Evolutionary conservation across 1,140 invertebrate species (phyloP), one percentile per base, ranked within the genome.

Genomic region (Cheumatopsyche charites): DNA sequence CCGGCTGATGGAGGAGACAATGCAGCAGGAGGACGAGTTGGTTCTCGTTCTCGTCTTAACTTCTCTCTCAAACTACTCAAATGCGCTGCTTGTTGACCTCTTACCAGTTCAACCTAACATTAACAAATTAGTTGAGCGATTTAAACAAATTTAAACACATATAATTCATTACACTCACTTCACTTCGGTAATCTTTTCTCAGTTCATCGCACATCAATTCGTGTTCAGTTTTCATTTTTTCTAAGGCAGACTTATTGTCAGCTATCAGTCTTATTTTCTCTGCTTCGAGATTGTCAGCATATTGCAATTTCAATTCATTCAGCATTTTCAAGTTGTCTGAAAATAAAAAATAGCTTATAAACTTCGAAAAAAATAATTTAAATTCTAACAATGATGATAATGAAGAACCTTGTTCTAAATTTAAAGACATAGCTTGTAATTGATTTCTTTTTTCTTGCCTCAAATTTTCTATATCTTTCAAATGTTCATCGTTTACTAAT

Each of bases 81-180:
- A 72, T 88, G 84, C 42, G 86, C 86, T 45, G 88, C 87, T 77
- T 92, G 90, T 67, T 90, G 88, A 12, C 87, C 86, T 1, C 88
- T 83, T 0, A 90, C 78, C 0, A 88, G 76, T 49, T 84, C 82
- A 55, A 84, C 79, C 82, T 82, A 55, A 21, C 52, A n/a, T n/a
- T n/a, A n/a, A n/a, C n/a, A n/a, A n/a, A n/a, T n/a, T n/a, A n/a
- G n/a, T n/a, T n/a, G n/a, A n/a, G n/a, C n/a, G n/a, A n/a, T n/a
- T n/a, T n/a, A n/a, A n/a, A n/a, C n/a, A n/a, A n/a, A n/a, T n/a
- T n/a, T n/a, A n/a, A n/a, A n/a, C n/a, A n/a, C n/a, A n/a, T n/a
- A n/a, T n/a, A n/a, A n/a, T n/a, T 4, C 9, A 9, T 36, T 36
- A 4, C 29, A 36, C 29, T 47, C 77, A 86, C 86, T 81, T 87